A percentile compares a stretch with the other conserved stretches of the same genome.
Evolutionary conservation across 2,113 vertebrate genomes (phyloP).

Genomic region (Tenebrosternarchus preto): DNA sequence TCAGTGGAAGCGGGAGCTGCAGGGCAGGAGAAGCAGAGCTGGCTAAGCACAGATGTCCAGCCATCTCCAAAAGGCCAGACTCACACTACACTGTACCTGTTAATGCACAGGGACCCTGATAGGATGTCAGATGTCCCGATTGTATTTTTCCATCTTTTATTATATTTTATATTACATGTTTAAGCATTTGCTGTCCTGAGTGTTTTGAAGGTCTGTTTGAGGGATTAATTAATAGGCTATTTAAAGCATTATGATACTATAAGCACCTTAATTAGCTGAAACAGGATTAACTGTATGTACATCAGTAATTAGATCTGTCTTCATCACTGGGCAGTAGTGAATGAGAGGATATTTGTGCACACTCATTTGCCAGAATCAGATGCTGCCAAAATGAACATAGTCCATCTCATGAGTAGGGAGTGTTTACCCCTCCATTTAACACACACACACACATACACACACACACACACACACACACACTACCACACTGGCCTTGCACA

Average conservation of each 20-base stretch:
- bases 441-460: conserved; percentile 34
- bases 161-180: no score
- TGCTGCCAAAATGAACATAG: conserved; percentile 31
- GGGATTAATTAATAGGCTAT: background rate
- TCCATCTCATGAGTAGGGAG: background rate
- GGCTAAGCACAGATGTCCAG: conserved; percentile 12
- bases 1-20: conserved; percentile 35
- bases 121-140: conserved; percentile 5
- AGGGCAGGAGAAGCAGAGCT: conserved; percentile 35
- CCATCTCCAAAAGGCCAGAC: conserved; percentile 48
- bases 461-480: conserved; percentile 23
- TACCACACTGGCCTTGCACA: conserved; percentile 43
- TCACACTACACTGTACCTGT: conserved; percentile 21
- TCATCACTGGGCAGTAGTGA: conserved; percentile 11
- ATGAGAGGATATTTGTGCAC: conserved; percentile 30
- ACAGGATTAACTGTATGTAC: conserved; percentile 36
- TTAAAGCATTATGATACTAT: background rate
- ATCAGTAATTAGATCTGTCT: conserved; percentile 25
- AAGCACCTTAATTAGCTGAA: conserved; percentile 29
- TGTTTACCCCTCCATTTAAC: background rate
- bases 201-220: no score
- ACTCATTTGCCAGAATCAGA: conserved; percentile 26
- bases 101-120: conserved; percentile 3
- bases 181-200: no score
- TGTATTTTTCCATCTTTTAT: background rate